Evolutionary conservation across 2,888 invertebrate genomes (phyloP), one percentile per base, ranked within the genome.

Genomic region (Ceratothoa steindachneri): DNA sequence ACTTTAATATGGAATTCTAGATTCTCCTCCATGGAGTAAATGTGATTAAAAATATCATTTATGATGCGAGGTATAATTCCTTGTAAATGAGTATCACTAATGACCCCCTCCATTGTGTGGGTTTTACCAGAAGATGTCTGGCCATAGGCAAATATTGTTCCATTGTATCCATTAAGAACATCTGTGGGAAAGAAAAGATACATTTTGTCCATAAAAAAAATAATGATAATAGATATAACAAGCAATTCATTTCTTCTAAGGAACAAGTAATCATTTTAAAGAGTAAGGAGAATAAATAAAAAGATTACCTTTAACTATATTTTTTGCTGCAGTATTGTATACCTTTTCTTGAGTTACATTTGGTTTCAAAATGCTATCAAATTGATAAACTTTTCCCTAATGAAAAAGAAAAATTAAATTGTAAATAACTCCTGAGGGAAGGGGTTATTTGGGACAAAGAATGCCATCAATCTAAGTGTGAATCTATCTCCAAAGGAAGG

Each of bases 41-140:
- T 99, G 87, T 99, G 98, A 87, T 96, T 96, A 88, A 99, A 99
- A 83, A 99, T 99, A 86, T 99, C 99, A 85, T 94, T 94, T 81
- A 99, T 97, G 86, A 99, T 99, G 82, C 99, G 89, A 81, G 99
- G 99, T 86, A 99, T 99, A 84, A 99, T 99, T 55, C 94, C 95
- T 88, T 95, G 94, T 85, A 94, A 93, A 77, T 89, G 89, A 81
- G 92, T 89, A 87, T 94, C 94, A 76, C 91, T 90, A 86, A 94
- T 91, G 84, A 95, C 93, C 85, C 95, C 97, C 88, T 99, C 99
- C 99, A 99, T 99, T 81, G 99, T 99, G 87, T 99, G 99, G 83
- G 99, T 99, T 88, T 99, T 99, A 83, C 98, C 98, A 80, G 97
- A 97, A 82, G 97, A 97, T 74, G 99, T 99, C 86, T 99, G 99